phyloP scores from a whole-genome alignment of 2,113 vertebrate genomes.

The Colius striatus region DNA sequence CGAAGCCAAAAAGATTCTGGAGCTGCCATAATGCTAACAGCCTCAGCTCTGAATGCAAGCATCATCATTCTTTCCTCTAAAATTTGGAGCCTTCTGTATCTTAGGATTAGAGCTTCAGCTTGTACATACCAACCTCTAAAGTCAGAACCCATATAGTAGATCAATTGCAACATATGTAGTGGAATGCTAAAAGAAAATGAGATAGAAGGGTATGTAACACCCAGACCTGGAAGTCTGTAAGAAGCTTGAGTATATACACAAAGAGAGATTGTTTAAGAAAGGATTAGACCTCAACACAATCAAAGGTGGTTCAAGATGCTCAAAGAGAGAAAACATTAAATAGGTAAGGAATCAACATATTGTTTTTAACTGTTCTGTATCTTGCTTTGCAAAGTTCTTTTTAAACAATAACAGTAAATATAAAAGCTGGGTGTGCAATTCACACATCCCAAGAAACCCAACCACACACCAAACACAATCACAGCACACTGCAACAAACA shows the following conservation, averaged over 20 bases:
- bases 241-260: background rate
- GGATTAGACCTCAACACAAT: background rate
- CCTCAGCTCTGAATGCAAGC: background rate
- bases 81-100: background rate
- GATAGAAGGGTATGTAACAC: background rate
- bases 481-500: background rate
- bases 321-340: background rate
- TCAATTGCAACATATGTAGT: background rate
- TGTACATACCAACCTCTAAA: background rate
- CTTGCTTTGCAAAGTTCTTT: background rate
- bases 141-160: background rate
- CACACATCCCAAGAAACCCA: background rate
- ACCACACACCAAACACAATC: background rate
- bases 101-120: background rate
- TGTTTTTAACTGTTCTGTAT: background rate
- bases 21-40: background rate
- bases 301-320: background rate
- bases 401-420: background rate
- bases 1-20: background rate
- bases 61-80: background rate
- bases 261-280: background rate
- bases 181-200: background rate
- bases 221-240: background rate
- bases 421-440: background rate
- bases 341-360: background rate